These are phyloP conservation scores for Chaenogobius annularis DNA, from an alignment of 2,113 vertebrate genomes.

Conservation along the genomic window DNA sequence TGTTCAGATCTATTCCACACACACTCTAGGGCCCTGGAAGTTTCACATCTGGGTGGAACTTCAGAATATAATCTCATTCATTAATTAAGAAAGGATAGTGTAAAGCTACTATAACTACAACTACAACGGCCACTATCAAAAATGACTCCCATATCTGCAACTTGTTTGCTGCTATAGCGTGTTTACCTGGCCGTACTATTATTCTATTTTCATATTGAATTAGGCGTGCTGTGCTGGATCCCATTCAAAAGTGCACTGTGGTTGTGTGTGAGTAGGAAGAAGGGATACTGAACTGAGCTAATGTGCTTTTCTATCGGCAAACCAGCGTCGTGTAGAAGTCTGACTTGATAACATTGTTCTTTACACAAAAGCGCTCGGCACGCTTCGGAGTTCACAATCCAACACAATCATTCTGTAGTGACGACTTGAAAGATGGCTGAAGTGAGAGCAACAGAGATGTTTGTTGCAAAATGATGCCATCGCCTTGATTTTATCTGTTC, in stretches of 20 bases:
- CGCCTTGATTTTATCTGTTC: slow-evolving; percentile 12
- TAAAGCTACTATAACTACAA: neutral
- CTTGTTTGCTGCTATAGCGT: slow-evolving; percentile 8
- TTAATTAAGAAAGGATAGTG: neutral
- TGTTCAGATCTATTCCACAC: too few species aligned
- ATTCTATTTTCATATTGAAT: slow-evolving; percentile 67
- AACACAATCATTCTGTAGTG: slow-evolving; percentile 17
- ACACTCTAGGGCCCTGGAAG: too few species aligned
- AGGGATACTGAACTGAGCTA: slow-evolving; percentile 52
- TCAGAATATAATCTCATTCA: neutral
- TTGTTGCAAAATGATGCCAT: slow-evolving; percentile 37
- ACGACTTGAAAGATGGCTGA: slow-evolving; percentile 23
- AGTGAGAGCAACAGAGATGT: slow-evolving; percentile 16
- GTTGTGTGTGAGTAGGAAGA: slow-evolving; percentile 36
- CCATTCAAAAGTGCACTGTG: slow-evolving; percentile 51
- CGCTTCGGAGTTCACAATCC: slow-evolving; percentile 33
- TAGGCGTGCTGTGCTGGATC: slow-evolving; percentile 60
- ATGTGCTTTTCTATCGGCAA: slow-evolving; percentile 54
- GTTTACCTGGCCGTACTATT: slow-evolving; percentile 57
- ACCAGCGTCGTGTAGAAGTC: slow-evolving; percentile 41
- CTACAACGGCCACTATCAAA: neutral
- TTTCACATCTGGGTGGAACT: neutral
- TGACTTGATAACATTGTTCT: slow-evolving; percentile 61
- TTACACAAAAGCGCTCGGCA: slow-evolving; percentile 43
- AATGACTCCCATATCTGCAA: neutral